Base-by-base conservation (phyloP, 2,888 invertebrate species). In the Germaria angustata region DNA sequence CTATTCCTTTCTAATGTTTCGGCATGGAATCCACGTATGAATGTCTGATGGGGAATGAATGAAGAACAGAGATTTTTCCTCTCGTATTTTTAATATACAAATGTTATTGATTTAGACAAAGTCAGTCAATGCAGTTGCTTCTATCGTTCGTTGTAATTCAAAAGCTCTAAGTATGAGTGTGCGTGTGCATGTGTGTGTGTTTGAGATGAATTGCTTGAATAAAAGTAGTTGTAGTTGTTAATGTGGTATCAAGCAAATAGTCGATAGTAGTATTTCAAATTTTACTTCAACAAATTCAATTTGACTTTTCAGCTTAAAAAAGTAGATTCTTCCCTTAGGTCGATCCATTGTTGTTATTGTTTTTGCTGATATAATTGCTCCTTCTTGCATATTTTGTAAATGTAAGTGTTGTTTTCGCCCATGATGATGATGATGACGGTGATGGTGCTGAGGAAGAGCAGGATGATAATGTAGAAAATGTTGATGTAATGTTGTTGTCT, bases 241-340 rank as follows among this genome's bases (percentile, higher is more conserved):
- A 4, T 73, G 34, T 2, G 69, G 73, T 78, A 73, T 69, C 49
- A 49, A 51, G 68, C 36, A 76, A 76, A 68, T 39, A 17, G 22
- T n/a, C 13, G 53, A 22, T 39, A 34, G 55, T 63, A 79, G 66
- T 82, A 79, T 79, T 75, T 79, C 55, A 76, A 68, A 79, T 80
- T 77, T 82, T 69, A 84, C 79, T 77, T 80, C 76, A 82, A 69
- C 79, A 84, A 85, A 79, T 85, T 85, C 85, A 85, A 86, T 85
- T 86, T 85, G 85, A 84, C 85, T 85, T 84, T 78, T 79, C 53
- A 71, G 75, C 78, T 71, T 59, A 34, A 69, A 79, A 82, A 68
- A 73, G 71, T 82, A 71, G 71, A 75, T 46, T 75, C 57, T 24
- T 24, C 9, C 39, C 44, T 51, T 59, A 24, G 49, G 15, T 72